Percentiles rank a stretch among this genome's conserved stretches.
phyloP scores from a whole-genome alignment of 2,797 vertebrate species.

The Arrhamphus sclerolepis region DNA sequence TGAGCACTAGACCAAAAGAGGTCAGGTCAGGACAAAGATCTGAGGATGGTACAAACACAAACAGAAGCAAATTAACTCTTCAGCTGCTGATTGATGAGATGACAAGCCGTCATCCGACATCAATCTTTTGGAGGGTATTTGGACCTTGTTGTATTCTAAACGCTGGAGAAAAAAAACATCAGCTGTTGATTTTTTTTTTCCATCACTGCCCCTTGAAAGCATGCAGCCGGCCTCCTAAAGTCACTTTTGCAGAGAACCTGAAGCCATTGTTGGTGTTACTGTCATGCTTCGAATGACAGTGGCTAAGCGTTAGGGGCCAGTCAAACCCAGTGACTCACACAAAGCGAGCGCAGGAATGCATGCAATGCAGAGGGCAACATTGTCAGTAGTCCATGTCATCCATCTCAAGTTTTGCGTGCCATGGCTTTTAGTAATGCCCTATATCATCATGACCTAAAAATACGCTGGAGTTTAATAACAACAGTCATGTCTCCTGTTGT shows the following conservation, averaged over 20 bases:
- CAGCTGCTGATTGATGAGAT: constrained; percentile 1
- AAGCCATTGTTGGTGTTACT: constrained; percentile 52
- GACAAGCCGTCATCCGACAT: not conserved
- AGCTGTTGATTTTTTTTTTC: constrained; percentile 18
- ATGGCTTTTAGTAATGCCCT: constrained; percentile 13
- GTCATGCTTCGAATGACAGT: constrained; percentile 45
- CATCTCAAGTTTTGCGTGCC: constrained; percentile 18
- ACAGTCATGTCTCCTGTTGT: no score
- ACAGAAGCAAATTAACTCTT: no score
- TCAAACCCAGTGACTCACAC: constrained; percentile 16
- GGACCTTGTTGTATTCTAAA: not conserved
- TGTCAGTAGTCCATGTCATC: constrained; percentile 4
- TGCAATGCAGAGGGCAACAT: constrained; percentile 18
- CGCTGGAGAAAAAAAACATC: not conserved
- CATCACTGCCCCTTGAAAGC: constrained; percentile 21
- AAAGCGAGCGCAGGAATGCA: constrained; percentile 21
- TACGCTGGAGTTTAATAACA: constrained; percentile 19
- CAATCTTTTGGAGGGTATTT: not conserved
- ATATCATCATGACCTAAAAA: constrained; percentile 38
- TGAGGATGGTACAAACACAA: not conserved
- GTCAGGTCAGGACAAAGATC: constrained; percentile 11
- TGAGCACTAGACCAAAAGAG: not conserved
- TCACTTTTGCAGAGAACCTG: constrained; percentile 5
- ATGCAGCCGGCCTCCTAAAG: not conserved
- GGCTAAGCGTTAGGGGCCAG: constrained; percentile 16